Evolutionary conservation across 2,797 vertebrate genomes (phyloP), one percentile per base, ranked within the genome.

Genomic region (Pagetopsis macropterus): DNA sequence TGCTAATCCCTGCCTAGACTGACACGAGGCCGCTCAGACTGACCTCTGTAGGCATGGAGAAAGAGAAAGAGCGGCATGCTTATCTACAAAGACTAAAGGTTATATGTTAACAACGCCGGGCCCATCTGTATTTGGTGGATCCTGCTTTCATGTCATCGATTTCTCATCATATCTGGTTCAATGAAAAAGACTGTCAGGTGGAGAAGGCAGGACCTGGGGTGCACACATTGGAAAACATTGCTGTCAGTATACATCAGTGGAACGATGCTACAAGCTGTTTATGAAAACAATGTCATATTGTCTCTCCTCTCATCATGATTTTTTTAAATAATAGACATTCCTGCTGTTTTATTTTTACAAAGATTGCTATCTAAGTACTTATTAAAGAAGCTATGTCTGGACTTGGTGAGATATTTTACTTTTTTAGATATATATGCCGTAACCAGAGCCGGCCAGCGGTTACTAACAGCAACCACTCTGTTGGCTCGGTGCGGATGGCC

Each of bases 371-470:
- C 46, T 59, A 43, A 72, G 43, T 60, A 78, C 45, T 55, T 60
- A 66, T 68, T 81, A 50, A 66, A 78, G 52, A 75, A 70, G 50
- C 75, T 9, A 60, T 75, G 65, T 81, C 66, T 85, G 66, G 63
- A 45, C 19, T 75, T 61, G 56, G 75, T 76, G 51, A 75, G 65
- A 83, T 72, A 73, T 72, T 70, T 76, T 13, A 6, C 31, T 71
- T 78, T 72, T 76, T 79, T 72, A 0, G 72, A 71, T 74, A 79
- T 73, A 83, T 66, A 67, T 70, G 71, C 44, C 66, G 75, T 83
- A 83, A 89, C 69, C 64, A 72, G 79, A 83, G 19, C 46, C 31
- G 49, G 78, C 54, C 75, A 72, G 73, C 14, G 72, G 82, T 83
- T 81, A 71, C 61, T 59, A 58, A 82, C 58, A 56, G 72, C 80